Percentiles rank a stretch among this genome's conserved stretches.
Conservation (phyloP, 2,113 vertebrate genomes). For the Phasianus colchicus region DNA sequence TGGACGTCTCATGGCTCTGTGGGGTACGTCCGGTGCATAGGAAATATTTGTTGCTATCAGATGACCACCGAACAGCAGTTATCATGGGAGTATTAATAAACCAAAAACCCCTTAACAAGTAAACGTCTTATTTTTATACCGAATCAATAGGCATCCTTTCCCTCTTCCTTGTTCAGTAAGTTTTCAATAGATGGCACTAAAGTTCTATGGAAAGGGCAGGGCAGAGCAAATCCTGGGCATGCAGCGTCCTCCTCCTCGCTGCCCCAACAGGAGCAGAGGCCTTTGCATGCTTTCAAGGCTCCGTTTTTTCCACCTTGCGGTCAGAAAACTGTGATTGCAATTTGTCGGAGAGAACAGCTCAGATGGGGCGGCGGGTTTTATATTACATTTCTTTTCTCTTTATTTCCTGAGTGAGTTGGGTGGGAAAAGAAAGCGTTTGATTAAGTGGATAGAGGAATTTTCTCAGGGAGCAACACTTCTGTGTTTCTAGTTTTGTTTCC, state of each 20-base stretch:
- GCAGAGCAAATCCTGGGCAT: slow-evolving; percentile 54
- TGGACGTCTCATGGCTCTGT: slow-evolving; percentile 1
- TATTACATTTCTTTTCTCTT: background rate
- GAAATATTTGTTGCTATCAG: slow-evolving; percentile 53
- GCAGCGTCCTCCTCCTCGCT: slow-evolving; percentile 14
- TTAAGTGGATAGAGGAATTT: background rate
- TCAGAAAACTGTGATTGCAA: background rate
- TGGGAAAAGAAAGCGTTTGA: background rate
- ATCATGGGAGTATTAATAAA: slow-evolving; percentile 56
- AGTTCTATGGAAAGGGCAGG: slow-evolving; percentile 88
- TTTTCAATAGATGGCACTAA: slow-evolving; percentile 98
- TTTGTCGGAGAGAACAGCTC: background rate
- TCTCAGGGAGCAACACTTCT: background rate
- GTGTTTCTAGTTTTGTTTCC: background rate
- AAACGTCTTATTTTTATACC: slow-evolving; percentile 70
- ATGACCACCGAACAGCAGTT: slow-evolving; percentile 40
- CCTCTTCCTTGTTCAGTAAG: slow-evolving; percentile 69
- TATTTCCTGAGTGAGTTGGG: fast-evolving
- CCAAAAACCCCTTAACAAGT: slow-evolving; percentile 56
- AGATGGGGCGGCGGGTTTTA: background rate
- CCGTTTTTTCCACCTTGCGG: slow-evolving; percentile 25
- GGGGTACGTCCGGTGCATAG: background rate
- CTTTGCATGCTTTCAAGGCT: slow-evolving; percentile 39
- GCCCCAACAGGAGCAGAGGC: slow-evolving; percentile 64
- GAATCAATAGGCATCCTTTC: slow-evolving; percentile 70